A percentile compares a stretch with the other conserved stretches of the same genome.
These are phyloP conservation scores for Pangasianodon hypophthalmus DNA, from an alignment of 2,113 vertebrate genomes.

Conservation along the genomic window DNA sequence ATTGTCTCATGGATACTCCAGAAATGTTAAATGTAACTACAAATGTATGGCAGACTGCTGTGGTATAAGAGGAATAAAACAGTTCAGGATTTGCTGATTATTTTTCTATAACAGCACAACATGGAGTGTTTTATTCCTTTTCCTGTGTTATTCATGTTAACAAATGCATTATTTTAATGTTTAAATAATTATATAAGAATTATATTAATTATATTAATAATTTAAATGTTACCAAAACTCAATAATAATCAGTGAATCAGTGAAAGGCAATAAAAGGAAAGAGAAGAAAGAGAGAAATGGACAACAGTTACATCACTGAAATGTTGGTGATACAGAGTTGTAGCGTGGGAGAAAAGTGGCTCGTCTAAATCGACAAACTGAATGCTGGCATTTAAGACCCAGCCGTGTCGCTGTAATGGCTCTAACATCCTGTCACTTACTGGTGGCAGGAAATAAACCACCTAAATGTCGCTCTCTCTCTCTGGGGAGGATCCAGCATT, in stretches of 20 bases:
- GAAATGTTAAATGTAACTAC: too few relatives aligned
- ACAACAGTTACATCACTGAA: not conserved
- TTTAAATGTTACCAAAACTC: not conserved
- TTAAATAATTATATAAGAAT: too few relatives aligned
- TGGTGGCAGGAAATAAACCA: conserved; percentile 36
- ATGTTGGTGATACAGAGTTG: not conserved
- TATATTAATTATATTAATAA: too few relatives aligned
- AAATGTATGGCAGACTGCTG: too few relatives aligned
- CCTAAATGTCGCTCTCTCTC: conserved; percentile 24
- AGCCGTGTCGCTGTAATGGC: conserved; percentile 14
- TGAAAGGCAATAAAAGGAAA: not conserved
- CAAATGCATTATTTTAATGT: not conserved
- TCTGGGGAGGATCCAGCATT: conserved; percentile 28
- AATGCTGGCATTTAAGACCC: conserved; percentile 36
- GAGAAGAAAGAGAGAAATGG: not conserved
- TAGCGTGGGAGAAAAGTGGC: not conserved
- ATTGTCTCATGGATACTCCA: too few relatives aligned
- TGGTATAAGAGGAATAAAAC: not conserved
- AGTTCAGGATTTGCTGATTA: not conserved
- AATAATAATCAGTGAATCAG: not conserved
- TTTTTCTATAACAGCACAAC: too few relatives aligned
- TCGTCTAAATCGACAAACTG: conserved; percentile 23
- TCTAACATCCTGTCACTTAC: conserved; percentile 34
- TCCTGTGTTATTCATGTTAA: not conserved
- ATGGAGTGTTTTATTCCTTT: too few relatives aligned